Base-by-base conservation (phyloP, 2,888 invertebrate genomes). In the Eristalis arbustorum region DNA sequence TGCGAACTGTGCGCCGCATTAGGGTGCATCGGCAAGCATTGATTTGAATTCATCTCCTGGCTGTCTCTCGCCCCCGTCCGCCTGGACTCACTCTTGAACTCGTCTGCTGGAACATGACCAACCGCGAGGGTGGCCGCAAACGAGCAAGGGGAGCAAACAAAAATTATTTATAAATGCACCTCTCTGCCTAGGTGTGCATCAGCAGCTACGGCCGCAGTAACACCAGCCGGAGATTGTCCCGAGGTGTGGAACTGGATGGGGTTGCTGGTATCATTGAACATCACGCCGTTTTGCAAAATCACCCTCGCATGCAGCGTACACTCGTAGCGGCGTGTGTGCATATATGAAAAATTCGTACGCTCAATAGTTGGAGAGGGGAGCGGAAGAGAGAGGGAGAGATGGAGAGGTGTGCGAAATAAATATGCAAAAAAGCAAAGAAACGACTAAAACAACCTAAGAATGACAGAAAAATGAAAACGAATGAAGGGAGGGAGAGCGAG, bases 111-210 rank as follows among this genome's bases (percentile, higher is more conserved):
- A 59, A 75, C 42, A 57, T 74, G 83, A 77, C 77, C 61, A 78
- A 72, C 80, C 28, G 8, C 49, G 56, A 76, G 66, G 64, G 31
- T 69, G 59, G 59, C 34, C 42, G 62, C 61, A 73, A 68, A 8
- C 37, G 42, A 77, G 31, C 31, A 71, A 64, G 79, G 62, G 79
- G 84, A 84, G 71, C 71, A 79, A 78, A 83, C 74, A 72, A 80
- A 88, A 88, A 84, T 76, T 84, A 84, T 88, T 88, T 84, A 80
- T 84, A 76, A 88, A 88, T 84, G 84, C 88, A 84, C 83, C 83
- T 61, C 75, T 73, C 75, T 76, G 57, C 66, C 68, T 64, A 49
- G 71, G 74, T 67, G 42, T 31, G 49, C 67, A 42, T 18, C 14
- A 4, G 49, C 49, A 25, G 25, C 25, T 25, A 14, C 14, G 1